Percentiles rank a stretch among this genome's conserved stretches.
These are phyloP conservation scores for Leptobrachium leishanense DNA, from an alignment of 2,113 vertebrate species.

Conservation along the genomic window DNA sequence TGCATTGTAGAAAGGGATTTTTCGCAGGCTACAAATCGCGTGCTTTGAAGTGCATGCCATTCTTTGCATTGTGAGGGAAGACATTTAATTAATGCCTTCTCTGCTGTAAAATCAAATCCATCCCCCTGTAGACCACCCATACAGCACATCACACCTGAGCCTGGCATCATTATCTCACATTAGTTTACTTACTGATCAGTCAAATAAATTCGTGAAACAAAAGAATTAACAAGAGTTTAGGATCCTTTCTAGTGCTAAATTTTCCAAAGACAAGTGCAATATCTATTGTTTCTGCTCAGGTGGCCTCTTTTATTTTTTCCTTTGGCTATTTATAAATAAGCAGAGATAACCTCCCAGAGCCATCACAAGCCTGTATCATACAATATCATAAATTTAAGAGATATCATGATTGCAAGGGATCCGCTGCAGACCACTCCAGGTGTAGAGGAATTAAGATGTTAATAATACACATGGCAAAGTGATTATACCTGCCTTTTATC, in stretches of 20 bases:
- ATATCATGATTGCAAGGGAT: too few species aligned
- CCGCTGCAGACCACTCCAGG: not conserved
- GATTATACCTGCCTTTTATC: not conserved
- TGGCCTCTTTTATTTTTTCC: too few species aligned
- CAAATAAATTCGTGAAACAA: too few species aligned
- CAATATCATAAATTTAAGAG: too few species aligned
- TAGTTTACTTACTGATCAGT: not conserved
- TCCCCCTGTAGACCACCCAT: conserved; percentile 45
- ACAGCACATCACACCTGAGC: not conserved
- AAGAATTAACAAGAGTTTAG: too few species aligned
- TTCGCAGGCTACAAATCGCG: not conserved
- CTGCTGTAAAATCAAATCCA: conserved; percentile 44
- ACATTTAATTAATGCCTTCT: conserved; percentile 47
- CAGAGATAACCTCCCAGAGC: too few species aligned
- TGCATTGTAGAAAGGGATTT: not conserved
- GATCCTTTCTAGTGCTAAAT: too few species aligned
- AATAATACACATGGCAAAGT: not conserved
- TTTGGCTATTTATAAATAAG: too few species aligned
- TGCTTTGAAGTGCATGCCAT: conserved; percentile 50
- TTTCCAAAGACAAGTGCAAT: too few species aligned
- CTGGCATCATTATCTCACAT: not conserved
- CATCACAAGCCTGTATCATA: too few species aligned
- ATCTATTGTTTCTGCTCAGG: too few species aligned
- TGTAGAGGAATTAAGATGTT: not conserved
- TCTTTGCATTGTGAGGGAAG: conserved; percentile 49